A percentile compares a stretch with the other conserved stretches of the same genome.
phyloP scores from a whole-genome alignment of 2,888 invertebrate genomes.

The Troilus luridus region DNA sequence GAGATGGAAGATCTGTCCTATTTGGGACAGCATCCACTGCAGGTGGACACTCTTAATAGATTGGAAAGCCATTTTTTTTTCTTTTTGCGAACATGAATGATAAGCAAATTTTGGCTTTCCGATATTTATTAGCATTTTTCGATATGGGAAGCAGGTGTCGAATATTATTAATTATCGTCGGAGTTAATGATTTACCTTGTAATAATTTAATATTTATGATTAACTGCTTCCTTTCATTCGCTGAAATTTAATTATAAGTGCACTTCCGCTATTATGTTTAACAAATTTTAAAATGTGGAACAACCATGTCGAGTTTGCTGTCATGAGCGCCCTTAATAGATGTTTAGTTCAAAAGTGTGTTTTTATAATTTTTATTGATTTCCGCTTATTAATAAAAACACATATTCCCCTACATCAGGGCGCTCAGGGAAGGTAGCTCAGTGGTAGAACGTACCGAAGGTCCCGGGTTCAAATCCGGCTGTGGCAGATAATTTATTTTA shows the following conservation, averaged over 20 bases:
- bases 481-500: no score
- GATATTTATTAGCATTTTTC: conserved; percentile 33
- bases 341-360: neutral
- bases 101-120: conserved; percentile 8
- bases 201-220: conserved; percentile 23
- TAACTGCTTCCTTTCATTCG: neutral
- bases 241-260: neutral
- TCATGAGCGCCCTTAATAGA: neutral
- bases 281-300: conserved; percentile 25
- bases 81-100: neutral
- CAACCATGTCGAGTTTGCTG: neutral
- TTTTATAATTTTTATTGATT: neutral
- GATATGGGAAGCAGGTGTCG: conserved; percentile 29
- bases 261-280: neutral
- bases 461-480: no score
- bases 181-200: conserved; percentile 6
- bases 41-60: neutral
- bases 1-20: neutral
- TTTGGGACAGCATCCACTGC: neutral
- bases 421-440: no score
- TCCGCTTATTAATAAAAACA: neutral
- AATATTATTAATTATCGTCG: neutral
- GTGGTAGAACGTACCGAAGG: no score
- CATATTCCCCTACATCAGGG: neutral
- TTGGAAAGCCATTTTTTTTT: conserved; percentile 2